phyloP scores from a whole-genome alignment of 2,888 invertebrate species.

The Ophraella communa region DNA sequence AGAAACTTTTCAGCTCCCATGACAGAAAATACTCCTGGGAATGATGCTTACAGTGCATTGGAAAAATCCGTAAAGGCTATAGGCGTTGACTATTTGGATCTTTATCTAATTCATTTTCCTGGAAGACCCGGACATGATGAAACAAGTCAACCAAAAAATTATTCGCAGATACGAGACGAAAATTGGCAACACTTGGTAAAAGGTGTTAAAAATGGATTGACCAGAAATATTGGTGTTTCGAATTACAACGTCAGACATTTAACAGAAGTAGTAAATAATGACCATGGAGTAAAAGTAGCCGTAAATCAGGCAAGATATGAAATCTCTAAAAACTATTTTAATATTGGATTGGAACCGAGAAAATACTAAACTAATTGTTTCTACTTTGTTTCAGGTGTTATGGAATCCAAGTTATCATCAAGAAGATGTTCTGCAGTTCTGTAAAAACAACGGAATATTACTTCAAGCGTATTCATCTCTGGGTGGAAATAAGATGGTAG shows the following conservation, averaged over 20 bases:
- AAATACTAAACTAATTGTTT: no score
- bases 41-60: conserved; percentile 62
- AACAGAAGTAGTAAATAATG: conserved; percentile 65
- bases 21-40: conserved; percentile 53
- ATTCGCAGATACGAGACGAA: conserved; percentile 61
- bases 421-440: no score
- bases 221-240: conserved; percentile 78
- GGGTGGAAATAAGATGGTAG: no score
- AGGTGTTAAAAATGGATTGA: conserved; percentile 67
- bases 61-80: conserved; percentile 68
- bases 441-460: no score
- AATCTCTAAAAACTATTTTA: no score
- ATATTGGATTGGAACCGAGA: no score
- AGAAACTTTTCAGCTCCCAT: conserved; percentile 10
- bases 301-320: conserved; percentile 83
- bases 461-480: no score
- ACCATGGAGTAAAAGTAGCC: conserved; percentile 68
- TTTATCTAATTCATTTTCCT: conserved; percentile 85
- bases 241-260: conserved; percentile 78
- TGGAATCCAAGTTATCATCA: no score
- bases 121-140: conserved; percentile 65
- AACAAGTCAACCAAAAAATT: conserved; percentile 63
- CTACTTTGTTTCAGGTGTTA: no score
- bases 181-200: conserved; percentile 75
- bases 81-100: conserved; percentile 73